Conservation (phyloP, 2,113 vertebrate genomes). For the Machaerirhynchus nigripectus region DNA sequence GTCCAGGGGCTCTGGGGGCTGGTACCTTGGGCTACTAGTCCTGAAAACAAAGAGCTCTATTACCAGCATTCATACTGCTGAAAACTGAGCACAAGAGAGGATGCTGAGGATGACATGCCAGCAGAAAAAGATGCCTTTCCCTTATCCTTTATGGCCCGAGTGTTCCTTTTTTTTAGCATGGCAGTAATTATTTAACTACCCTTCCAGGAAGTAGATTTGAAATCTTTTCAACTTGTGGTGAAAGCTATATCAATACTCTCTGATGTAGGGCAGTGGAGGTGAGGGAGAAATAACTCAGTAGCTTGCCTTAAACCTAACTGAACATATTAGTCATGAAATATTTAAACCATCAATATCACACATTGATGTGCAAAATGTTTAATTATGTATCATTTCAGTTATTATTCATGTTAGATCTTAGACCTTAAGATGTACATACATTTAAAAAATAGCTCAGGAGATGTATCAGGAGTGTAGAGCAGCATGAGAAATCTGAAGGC, state of each 20-base stretch:
- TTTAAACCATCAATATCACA: slow-evolving; percentile 69
- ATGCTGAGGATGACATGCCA: neutral
- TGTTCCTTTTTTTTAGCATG: neutral
- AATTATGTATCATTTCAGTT: slow-evolving; percentile 70
- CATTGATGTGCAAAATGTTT: slow-evolving; percentile 64
- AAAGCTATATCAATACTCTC: slow-evolving; percentile 20
- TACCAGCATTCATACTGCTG: neutral
- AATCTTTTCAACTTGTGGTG: slow-evolving; percentile 7
- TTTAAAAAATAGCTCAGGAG: slow-evolving; percentile 65
- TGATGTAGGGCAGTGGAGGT: slow-evolving; percentile 25
- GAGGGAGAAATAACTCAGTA: slow-evolving; percentile 53
- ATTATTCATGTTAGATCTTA: slow-evolving; percentile 69
- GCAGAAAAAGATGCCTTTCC: neutral
- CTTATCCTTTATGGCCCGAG: neutral
- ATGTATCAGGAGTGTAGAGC: slow-evolving; percentile 22
- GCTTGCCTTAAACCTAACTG: slow-evolving; percentile 57
- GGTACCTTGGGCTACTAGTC: neutral
- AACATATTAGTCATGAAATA: slow-evolving; percentile 70
- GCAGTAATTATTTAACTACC: slow-evolving; percentile 39
- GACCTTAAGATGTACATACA: slow-evolving; percentile 60
- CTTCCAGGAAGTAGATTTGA: slow-evolving; percentile 37
- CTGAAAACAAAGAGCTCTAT: neutral
- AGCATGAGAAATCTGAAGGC: slow-evolving; percentile 44
- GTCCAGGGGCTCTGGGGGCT: neutral
- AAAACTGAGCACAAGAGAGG: neutral